Conservation (phyloP, 2,888 invertebrate genomes). For the Pandemis corylana region DNA sequence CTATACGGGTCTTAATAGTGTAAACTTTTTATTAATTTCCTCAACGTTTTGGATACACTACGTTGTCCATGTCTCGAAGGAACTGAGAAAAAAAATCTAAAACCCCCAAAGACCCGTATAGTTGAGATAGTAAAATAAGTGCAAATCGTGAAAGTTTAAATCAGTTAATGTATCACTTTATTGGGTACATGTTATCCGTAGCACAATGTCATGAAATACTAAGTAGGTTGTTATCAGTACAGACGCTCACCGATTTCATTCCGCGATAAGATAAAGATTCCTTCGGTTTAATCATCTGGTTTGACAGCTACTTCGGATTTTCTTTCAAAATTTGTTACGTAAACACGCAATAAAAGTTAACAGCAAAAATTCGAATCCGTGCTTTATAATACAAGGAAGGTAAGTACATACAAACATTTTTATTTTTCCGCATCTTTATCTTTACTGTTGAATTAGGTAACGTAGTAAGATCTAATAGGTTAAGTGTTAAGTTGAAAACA, state of each 20-base stretch:
- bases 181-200: not conserved
- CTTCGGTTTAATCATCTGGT: slow-evolving; percentile 44
- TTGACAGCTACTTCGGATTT: slow-evolving; percentile 37
- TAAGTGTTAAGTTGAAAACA: not conserved
- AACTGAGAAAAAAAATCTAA: too few relatives aligned
- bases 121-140: too few relatives aligned
- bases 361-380: slow-evolving; percentile 11
- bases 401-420: not conserved
- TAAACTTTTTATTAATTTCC: too few relatives aligned
- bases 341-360: not conserved
- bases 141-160: too few relatives aligned
- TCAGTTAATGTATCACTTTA: not conserved
- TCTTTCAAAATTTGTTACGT: slow-evolving; percentile 6
- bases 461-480: not conserved
- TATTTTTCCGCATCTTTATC: not conserved
- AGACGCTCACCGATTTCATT: slow-evolving; percentile 50
- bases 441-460: not conserved
- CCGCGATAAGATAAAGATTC: slow-evolving; percentile 59
- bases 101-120: too few relatives aligned
- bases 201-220: slow-evolving; percentile 20
- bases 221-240: slow-evolving; percentile 47
- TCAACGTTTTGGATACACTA: too few relatives aligned
- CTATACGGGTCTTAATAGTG: not conserved
- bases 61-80: too few relatives aligned
- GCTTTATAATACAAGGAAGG: slow-evolving; percentile 1